Percentiles rank a stretch among this genome's conserved stretches.
These are phyloP conservation scores for Gobius niger DNA, from an alignment of 2,113 vertebrate genomes.

Conservation along the genomic window DNA sequence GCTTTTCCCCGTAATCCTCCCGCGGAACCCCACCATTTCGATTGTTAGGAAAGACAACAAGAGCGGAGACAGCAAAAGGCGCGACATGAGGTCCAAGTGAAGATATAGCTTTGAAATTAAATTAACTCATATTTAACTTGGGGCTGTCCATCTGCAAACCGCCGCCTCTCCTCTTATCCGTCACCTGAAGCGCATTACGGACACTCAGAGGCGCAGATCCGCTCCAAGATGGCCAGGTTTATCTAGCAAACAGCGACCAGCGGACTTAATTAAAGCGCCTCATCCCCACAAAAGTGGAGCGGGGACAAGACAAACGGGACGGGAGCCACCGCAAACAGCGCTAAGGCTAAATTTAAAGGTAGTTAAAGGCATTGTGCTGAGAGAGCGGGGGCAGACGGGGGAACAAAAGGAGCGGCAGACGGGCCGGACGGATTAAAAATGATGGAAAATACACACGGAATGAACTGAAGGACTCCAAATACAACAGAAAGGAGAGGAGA, in stretches of 20 bases:
- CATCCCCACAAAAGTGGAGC: neutral
- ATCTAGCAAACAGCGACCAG: neutral
- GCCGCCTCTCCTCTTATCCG: neutral
- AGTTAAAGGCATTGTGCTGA: constrained; percentile 21
- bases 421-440: constrained; percentile 10
- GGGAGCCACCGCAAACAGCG: neutral
- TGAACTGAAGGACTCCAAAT: constrained; percentile 33
- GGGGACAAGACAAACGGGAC: neutral
- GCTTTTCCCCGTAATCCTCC: neutral
- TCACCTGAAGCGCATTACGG: constrained; percentile 4
- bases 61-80: neutral
- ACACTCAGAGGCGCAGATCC: neutral
- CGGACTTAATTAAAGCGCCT: constrained; percentile 9
- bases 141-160: neutral
- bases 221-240: constrained; percentile 5
- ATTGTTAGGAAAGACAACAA: constrained; percentile 2
- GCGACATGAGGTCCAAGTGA: neutral
- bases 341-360: constrained; percentile 18
- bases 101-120: neutral
- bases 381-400: constrained; percentile 22
- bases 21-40: neutral
- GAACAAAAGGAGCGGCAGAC: constrained; percentile 30
- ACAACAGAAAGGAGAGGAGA: constrained; percentile 48
- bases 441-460: constrained; percentile 6
- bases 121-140: neutral